Percentiles rank a stretch among this genome's conserved stretches.
These are phyloP conservation scores for Diploscapter pachys DNA, from an alignment of 1,140 invertebrate species.

Conservation along the genomic window DNA sequence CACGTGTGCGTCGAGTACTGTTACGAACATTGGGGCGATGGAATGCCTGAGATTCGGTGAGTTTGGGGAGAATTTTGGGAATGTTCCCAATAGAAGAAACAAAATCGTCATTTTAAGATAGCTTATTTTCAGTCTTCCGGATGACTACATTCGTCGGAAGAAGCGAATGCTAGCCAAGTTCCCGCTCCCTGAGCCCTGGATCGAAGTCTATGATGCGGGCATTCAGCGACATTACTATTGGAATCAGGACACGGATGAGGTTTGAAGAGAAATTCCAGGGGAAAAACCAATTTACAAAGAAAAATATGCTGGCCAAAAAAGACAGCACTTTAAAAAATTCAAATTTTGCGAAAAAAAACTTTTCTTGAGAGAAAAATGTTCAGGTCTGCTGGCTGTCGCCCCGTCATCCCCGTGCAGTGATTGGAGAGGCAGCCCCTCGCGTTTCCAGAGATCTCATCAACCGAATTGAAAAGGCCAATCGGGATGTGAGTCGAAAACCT, in stretches of 20 bases:
- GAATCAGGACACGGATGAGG: slow-evolving; percentile 83
- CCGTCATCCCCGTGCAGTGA: slow-evolving; percentile 49
- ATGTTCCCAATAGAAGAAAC: neutral
- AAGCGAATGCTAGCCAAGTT: slow-evolving; percentile 78
- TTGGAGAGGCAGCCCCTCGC: slow-evolving; percentile 47
- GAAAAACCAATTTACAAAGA: neutral
- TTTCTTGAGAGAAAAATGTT: neutral
- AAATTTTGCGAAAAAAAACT: too few species aligned
- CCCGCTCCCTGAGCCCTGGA: slow-evolving; percentile 86
- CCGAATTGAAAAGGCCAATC: too few species aligned
- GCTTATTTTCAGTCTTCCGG: slow-evolving; percentile 60
- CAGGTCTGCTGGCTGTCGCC: slow-evolving; percentile 62
- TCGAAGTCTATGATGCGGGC: slow-evolving; percentile 66
- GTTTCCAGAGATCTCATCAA: slow-evolving; percentile 17
- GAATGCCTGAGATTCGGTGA: slow-evolving; percentile 67
- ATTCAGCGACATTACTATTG: slow-evolving; percentile 88
- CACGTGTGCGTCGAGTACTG: slow-evolving; percentile 88
- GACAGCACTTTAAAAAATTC: slow-evolving; percentile 6
- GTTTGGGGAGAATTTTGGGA: neutral
- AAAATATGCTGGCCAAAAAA: neutral
- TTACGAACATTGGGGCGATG: slow-evolving; percentile 79
- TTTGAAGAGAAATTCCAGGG: neutral
- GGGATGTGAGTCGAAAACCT: too few species aligned
- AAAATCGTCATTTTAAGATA: neutral
- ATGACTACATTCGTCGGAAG: slow-evolving; percentile 72